Evolutionary conservation across 2,113 vertebrate species (phyloP).

Genomic region (Antennarius striatus): DNA sequence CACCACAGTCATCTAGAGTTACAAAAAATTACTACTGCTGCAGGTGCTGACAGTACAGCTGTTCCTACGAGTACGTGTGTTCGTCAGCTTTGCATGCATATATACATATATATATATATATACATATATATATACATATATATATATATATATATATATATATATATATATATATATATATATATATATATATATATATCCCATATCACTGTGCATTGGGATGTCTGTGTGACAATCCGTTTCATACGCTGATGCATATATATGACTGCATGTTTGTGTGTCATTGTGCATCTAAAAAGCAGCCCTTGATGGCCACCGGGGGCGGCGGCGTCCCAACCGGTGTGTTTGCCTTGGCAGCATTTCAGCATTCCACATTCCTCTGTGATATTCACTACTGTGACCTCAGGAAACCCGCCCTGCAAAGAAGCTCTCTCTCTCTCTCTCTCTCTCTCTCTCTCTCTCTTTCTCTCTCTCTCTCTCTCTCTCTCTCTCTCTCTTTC

Average conservation of each 20-base stretch:
- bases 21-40: slow-evolving; percentile 37
- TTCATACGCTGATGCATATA: slow-evolving; percentile 37
- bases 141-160: not conserved
- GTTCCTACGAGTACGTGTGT: slow-evolving; percentile 44
- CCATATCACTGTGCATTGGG: not conserved
- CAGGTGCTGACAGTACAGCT: slow-evolving; percentile 52
- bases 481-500: slow-evolving; percentile 24
- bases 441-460: slow-evolving; percentile 17
- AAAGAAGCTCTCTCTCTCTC: slow-evolving; percentile 45
- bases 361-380: slow-evolving; percentile 80
- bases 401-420: slow-evolving; percentile 78
- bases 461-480: slow-evolving; percentile 12
- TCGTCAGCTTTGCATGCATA: not conserved
- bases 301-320: slow-evolving; percentile 74
- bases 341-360: slow-evolving; percentile 76
- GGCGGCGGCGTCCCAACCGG: slow-evolving; percentile 64
- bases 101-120: not conserved
- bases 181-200: too few relatives aligned
- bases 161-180: too few relatives aligned
- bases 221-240: slow-evolving; percentile 22
- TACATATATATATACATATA: too few relatives aligned
- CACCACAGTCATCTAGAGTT: slow-evolving; percentile 32
- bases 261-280: slow-evolving; percentile 51
- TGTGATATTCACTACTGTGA: slow-evolving; percentile 79
- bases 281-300: slow-evolving; percentile 66